These are phyloP conservation scores for Elaphurus davidianus DNA, from an alignment of 2,113 vertebrate genomes.

Conservation along the genomic window DNA sequence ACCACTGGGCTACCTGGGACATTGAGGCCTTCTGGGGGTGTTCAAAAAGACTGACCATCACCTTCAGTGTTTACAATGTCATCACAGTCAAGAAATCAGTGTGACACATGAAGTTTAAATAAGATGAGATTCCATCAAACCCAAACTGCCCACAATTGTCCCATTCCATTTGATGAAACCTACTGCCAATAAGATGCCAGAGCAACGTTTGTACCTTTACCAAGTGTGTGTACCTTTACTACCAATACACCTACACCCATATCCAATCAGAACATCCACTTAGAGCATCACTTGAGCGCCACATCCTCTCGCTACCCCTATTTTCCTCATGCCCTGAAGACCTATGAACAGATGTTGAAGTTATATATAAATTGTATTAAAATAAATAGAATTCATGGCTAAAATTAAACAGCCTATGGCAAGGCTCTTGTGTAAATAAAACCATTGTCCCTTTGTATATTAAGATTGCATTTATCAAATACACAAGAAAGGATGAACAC, in stretches of 20 bases:
- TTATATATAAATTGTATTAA: slow-evolving; percentile 43
- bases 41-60: background rate
- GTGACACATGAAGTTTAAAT: background rate
- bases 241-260: background rate
- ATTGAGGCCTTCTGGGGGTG: background rate
- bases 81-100: background rate
- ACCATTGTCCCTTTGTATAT: slow-evolving; percentile 39
- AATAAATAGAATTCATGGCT: slow-evolving; percentile 60
- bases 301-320: background rate
- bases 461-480: slow-evolving; percentile 66
- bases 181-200: background rate
- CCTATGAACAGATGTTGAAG: background rate
- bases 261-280: background rate
- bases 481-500: slow-evolving; percentile 60
- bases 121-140: background rate
- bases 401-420: slow-evolving; percentile 64
- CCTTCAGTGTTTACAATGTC: background rate
- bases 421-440: slow-evolving; percentile 69
- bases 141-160: background rate
- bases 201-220: background rate
- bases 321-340: background rate
- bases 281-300: background rate
- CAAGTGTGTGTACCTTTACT: background rate
- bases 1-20: background rate
- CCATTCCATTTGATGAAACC: background rate